Evolutionary conservation across 92 coral and sea anemone species (phyloP).

Genomic region (Zoanthus gigantus): DNA sequence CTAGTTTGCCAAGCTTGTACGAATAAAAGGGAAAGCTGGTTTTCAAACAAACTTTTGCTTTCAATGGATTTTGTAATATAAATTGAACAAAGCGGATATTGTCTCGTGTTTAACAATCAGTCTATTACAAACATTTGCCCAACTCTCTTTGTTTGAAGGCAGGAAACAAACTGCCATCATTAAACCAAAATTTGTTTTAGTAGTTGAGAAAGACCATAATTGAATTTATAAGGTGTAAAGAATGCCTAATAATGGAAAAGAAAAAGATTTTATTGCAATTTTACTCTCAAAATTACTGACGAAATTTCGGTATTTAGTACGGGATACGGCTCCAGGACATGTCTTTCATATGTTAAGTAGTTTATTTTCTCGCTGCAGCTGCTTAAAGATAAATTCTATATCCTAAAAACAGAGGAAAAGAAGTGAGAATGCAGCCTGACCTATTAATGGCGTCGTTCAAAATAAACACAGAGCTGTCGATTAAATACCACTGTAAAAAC

Average conservation of each 20-base stretch:
- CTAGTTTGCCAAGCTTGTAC: too few relatives aligned
- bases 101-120: not conserved
- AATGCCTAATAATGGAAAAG: slow-evolving; percentile 9
- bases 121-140: not conserved
- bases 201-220: slow-evolving; percentile 5
- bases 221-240: slow-evolving; percentile 15
- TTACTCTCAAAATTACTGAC: not conserved
- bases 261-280: not conserved
- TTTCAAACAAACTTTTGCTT: not conserved
- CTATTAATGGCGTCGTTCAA: slow-evolving; percentile 11
- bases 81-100: slow-evolving; percentile 42
- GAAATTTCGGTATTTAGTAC: not conserved
- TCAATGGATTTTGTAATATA: not conserved
- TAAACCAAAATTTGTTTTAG: slow-evolving; percentile 10
- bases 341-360: not conserved
- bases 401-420: not conserved
- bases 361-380: slow-evolving; percentile 10
- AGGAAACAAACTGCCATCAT: slow-evolving; percentile 18
- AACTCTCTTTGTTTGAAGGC: slow-evolving; percentile 13
- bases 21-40: too few relatives aligned
- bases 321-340: not conserved
- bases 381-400: slow-evolving; percentile 6
- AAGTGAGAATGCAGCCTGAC: not conserved
- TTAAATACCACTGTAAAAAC: slow-evolving; percentile 5
- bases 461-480: slow-evolving; percentile 29